Evolutionary conservation across 53 echinoderm and acorn worm genomes (phyloP).

Genomic region (Henricia sp.): DNA sequence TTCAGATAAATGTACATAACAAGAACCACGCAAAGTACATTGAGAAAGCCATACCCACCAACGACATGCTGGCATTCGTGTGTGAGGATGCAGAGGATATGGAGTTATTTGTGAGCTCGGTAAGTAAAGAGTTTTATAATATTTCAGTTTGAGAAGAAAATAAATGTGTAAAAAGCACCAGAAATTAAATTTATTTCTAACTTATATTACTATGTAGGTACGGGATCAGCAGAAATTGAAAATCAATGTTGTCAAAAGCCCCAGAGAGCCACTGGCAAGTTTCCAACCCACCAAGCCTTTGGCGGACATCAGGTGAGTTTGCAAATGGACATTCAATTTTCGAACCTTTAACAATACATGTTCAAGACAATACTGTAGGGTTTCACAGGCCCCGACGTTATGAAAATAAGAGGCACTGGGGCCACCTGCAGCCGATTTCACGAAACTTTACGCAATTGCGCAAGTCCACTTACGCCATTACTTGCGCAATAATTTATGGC

Average conservation of each 20-base stretch:
- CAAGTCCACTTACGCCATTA: no score
- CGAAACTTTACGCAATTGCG: no score
- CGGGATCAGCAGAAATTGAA: slow-evolving; percentile 82
- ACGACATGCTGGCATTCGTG: slow-evolving; percentile 92
- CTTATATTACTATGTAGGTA: slow-evolving; percentile 60
- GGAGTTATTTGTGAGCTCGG: slow-evolving; percentile 82
- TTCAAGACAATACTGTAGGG: no score
- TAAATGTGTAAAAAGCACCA: neutral
- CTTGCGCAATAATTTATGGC: no score
- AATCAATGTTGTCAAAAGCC: slow-evolving; percentile 90
- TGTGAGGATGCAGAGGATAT: slow-evolving; percentile 92
- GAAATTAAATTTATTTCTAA: neutral
- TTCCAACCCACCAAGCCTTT: slow-evolving; percentile 69
- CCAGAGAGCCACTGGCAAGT: slow-evolving; percentile 46
- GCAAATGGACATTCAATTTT: no score
- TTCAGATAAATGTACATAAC: slow-evolving; percentile 82
- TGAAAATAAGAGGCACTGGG: no score
- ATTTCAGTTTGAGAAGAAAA: neutral
- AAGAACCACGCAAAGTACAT: slow-evolving; percentile 82
- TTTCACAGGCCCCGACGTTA: no score
- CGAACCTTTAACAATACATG: no score
- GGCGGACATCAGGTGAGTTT: slow-evolving; percentile 74
- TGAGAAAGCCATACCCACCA: slow-evolving; percentile 81
- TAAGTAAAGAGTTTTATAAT: slow-evolving; percentile 10
- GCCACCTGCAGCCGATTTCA: no score